phyloP scores from a whole-genome alignment of 2,888 invertebrate species.

The Drosophila meridiana region DNA sequence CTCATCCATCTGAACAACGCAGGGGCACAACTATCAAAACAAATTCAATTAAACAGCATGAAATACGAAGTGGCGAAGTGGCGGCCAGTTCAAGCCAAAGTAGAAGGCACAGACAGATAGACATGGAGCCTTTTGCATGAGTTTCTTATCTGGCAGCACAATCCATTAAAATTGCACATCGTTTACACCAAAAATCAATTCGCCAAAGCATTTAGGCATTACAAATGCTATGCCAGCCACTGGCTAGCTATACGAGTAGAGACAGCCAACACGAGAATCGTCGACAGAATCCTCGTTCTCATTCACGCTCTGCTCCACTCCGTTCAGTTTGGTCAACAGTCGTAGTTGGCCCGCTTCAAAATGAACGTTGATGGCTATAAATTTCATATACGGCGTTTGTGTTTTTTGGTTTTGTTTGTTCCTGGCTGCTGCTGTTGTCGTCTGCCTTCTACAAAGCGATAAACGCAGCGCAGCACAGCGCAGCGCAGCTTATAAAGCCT shows the following conservation, averaged over 20 bases:
- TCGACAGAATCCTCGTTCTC: slow-evolving; percentile 35
- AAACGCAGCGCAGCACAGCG: slow-evolving; percentile 53
- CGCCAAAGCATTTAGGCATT: slow-evolving; percentile 84
- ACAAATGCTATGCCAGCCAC: slow-evolving; percentile 79
- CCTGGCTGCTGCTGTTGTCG: slow-evolving; percentile 38
- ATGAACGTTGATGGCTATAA: slow-evolving; percentile 83
- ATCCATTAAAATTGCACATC: slow-evolving; percentile 85
- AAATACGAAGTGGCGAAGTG: slow-evolving; percentile 39
- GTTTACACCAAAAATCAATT: slow-evolving; percentile 85
- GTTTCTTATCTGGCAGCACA: slow-evolving; percentile 83
- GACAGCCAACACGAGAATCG: slow-evolving; percentile 35
- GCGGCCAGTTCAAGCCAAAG: slow-evolving; percentile 14
- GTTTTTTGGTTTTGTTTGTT: slow-evolving; percentile 47
- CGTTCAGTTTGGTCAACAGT: slow-evolving; percentile 20
- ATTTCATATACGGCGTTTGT: slow-evolving; percentile 74
- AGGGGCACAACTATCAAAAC: slow-evolving; percentile 76
- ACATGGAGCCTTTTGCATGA: slow-evolving; percentile 19
- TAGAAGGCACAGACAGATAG: slow-evolving; percentile 14
- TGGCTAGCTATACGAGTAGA: slow-evolving; percentile 51
- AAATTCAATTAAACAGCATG: slow-evolving; percentile 80
- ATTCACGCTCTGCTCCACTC: slow-evolving; percentile 10
- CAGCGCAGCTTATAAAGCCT: slow-evolving; percentile 49
- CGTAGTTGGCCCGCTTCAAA: slow-evolving; percentile 77
- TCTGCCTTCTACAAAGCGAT: slow-evolving; percentile 70
- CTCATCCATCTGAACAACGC: slow-evolving; percentile 14